Base-by-base conservation (phyloP, 2,113 vertebrate species). In the Catharus minimus region DNA sequence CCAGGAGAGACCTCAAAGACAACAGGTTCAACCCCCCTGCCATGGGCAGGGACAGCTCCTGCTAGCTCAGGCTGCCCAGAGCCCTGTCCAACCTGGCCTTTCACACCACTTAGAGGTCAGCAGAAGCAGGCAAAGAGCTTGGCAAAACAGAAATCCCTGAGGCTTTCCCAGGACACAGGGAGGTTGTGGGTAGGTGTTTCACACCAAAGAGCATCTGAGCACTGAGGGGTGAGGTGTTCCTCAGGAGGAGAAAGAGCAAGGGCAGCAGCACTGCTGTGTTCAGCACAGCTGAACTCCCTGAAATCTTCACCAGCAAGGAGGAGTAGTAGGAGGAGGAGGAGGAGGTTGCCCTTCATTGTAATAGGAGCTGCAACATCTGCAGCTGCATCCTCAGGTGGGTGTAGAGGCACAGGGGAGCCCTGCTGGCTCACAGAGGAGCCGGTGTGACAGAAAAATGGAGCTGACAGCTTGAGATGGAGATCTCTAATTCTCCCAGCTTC, bases 181-280 rank as follows among this genome's bases (percentile, higher is more conserved):
- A 66, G 7, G 10, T 41, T 3, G 32, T 4, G 47, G 32, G n/a
- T 11, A 23, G 28, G 21, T 10, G 15, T 64, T 88, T 79, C n/a
- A 20, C n/a, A 56, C 7, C 13, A 23, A 41, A 53, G 49, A 68
- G 12, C 7, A 27, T 17, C 49, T 38, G 32, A 39, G 38, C 22
- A 16, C 15, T 30, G 0, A 0, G 8, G 28, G 18, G 9, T 0
- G 1, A 83, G 64, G 6, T 13, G 26, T 15, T 68, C 41, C 10
- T 26, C 36, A 60, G 49, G 24, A 60, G 36, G 36, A 69, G 30
- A 14, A 58, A 8, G 46, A 38, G 36, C 44, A 50, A 8, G 36
- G 53, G 46, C 78, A 33, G 46, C 78, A 33, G 44, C 24, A 1
- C 44, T 23, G 44, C 53, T 80, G 64, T 36, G 75, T 6, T 78